Evolutionary conservation across 2,797 vertebrate genomes (phyloP).

Genomic region (Cuculus canorus): DNA sequence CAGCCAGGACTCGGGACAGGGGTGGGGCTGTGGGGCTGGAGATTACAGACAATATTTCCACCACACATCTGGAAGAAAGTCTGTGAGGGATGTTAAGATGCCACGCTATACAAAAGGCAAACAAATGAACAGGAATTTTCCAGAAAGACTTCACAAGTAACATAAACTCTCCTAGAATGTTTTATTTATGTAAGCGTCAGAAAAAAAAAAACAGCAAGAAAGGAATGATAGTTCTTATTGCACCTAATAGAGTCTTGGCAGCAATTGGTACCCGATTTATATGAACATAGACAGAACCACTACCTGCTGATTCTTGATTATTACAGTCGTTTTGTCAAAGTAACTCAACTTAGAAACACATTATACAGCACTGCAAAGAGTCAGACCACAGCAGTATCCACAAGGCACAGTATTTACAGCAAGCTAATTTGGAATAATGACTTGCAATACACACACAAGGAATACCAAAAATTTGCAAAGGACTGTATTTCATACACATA

Average conservation of each 20-base stretch:
- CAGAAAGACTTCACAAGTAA: not conserved
- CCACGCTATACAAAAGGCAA: not conserved
- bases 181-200: not conserved
- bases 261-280: conserved; percentile 59
- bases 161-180: not conserved
- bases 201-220: not conserved
- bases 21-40: no score
- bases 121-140: not conserved
- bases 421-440: conserved; percentile 16
- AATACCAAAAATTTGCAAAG: not conserved
- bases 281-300: conserved; percentile 13
- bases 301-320: conserved; percentile 64
- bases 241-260: conserved; percentile 31
- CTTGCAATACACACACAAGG: not conserved
- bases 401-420: not conserved
- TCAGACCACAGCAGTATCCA: conserved; percentile 1
- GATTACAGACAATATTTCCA: not conserved
- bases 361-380: conserved; percentile 1
- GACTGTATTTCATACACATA: not conserved
- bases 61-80: not conserved
- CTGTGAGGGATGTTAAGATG: not conserved
- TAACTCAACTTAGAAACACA: conserved; percentile 23
- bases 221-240: not conserved
- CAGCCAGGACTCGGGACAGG: no score
- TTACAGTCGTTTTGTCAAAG: conserved; percentile 40